Base-by-base conservation (phyloP, 2,888 invertebrate species). In the Ophion ventricosus region DNA sequence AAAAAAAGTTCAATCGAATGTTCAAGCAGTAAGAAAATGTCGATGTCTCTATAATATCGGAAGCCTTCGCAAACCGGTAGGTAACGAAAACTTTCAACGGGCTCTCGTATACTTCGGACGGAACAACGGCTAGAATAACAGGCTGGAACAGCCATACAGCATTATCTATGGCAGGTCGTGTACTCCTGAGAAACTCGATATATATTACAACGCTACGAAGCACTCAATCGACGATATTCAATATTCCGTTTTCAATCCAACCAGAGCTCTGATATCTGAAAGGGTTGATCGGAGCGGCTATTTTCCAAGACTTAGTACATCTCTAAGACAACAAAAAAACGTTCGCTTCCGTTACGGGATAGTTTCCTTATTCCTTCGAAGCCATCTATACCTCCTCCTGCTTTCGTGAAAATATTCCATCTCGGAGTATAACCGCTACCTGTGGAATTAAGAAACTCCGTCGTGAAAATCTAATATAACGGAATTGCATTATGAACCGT, bases 181-280 rank as follows among this genome's bases (percentile, higher is more conserved):
- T 72, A 75, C 54, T 59, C 35, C 56, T 11, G 70, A 66, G 61
- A 79, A 61, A 76, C 25, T 69, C 80, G 69, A 84, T 77, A 73
- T 26, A 14, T 14, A 54, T 49, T 56, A 66, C 74, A 59, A 43
- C 49, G 35, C 67, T 69, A 61, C 80, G 82, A 81, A 49, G 76
- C 81, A 79, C 84, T 87, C 84, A 81, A 87, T 87, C 81, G 35
- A 29, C 70, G 59, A 70, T 85, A 84, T 85, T 85, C 87, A 85
- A 87, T 87, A 87, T 87, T 87, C 87, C 80, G 63, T 87, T 87
- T 83, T 80, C 83, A 83, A 83, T 85, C 76, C 43, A 29, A 59
- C 63, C 75, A 70, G 77, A 66, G n/a, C 63, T 80, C 75, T 80
- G 83, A 80, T 83, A 82, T 69, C 35, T 59, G 66, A 17, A 8